Conservation (phyloP, 1,140 invertebrate genomes). For the Hydropsyche tenuis region DNA sequence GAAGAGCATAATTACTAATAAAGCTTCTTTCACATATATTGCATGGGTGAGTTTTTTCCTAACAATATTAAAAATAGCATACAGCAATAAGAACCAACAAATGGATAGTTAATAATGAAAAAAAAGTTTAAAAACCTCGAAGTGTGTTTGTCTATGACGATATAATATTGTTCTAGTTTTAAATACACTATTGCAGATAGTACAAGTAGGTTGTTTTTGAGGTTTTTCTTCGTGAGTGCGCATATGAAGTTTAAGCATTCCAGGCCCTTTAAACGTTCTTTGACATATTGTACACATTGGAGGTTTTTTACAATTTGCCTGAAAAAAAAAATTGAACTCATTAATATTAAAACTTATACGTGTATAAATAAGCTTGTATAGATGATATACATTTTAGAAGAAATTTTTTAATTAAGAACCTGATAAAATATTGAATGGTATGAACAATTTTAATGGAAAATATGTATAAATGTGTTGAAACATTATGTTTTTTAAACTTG, state of each 20-base stretch:
- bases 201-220: slow-evolving; percentile 64
- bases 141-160: slow-evolving; percentile 66
- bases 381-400: background rate
- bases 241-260: slow-evolving; percentile 69
- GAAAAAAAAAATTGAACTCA: too few species aligned
- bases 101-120: background rate
- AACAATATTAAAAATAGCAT: background rate
- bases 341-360: too few species aligned
- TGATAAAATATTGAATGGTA: too few species aligned
- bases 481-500: background rate
- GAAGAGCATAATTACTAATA: slow-evolving; percentile 60
- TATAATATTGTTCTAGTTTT: slow-evolving; percentile 65
- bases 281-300: slow-evolving; percentile 66
- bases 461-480: slow-evolving; percentile 1
- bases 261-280: slow-evolving; percentile 65
- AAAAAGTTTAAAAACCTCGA: slow-evolving; percentile 52
- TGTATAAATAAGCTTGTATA: background rate
- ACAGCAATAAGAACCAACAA: background rate
- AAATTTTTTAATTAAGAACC: too few species aligned
- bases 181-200: slow-evolving; percentile 65
- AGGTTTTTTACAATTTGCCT: slow-evolving; percentile 68
- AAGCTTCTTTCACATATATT: slow-evolving; percentile 61
- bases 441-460: too few species aligned
- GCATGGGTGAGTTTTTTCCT: slow-evolving; percentile 60
- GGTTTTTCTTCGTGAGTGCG: slow-evolving; percentile 65